Percentiles rank a stretch among this genome's conserved stretches.
Evolutionary conservation across 2,888 invertebrate genomes (phyloP).

Genomic region (Germaria angustata): DNA sequence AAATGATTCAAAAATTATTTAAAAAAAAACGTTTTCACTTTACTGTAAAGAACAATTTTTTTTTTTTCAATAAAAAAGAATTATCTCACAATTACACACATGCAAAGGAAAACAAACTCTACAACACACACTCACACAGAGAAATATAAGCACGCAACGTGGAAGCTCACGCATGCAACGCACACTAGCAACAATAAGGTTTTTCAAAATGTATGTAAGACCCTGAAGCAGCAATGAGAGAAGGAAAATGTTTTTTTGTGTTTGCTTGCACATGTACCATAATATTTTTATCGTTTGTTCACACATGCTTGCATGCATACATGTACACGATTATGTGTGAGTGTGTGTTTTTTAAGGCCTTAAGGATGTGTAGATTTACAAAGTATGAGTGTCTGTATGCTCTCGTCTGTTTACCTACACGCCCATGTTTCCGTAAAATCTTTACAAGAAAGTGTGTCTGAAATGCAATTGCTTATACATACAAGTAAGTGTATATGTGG

Average conservation of each 20-base stretch:
- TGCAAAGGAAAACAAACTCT: neutral
- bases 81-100: constrained; percentile 20
- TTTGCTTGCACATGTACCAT: neutral
- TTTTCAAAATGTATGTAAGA: constrained; percentile 26
- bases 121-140: neutral
- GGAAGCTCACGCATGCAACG: neutral
- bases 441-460: neutral
- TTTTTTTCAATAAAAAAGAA: constrained; percentile 35
- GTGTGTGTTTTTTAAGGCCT: neutral
- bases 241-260: neutral
- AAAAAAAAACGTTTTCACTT: constrained; percentile 1
- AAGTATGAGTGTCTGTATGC: too few species aligned
- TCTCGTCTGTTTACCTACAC: neutral
- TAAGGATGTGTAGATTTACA: neutral
- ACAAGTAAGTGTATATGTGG: neutral
- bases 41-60: constrained; percentile 13
- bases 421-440: constrained; percentile 1
- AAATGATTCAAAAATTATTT: constrained; percentile 30
- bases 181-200: constrained; percentile 8
- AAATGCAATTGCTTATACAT: neutral
- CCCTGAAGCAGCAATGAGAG: constrained; percentile 31
- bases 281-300: neutral
- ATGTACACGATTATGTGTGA: neutral
- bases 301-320: neutral
- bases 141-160: neutral